phyloP scores from a whole-genome alignment of 2,113 vertebrate genomes.

The Cyanoramphus novaezelandiae region DNA sequence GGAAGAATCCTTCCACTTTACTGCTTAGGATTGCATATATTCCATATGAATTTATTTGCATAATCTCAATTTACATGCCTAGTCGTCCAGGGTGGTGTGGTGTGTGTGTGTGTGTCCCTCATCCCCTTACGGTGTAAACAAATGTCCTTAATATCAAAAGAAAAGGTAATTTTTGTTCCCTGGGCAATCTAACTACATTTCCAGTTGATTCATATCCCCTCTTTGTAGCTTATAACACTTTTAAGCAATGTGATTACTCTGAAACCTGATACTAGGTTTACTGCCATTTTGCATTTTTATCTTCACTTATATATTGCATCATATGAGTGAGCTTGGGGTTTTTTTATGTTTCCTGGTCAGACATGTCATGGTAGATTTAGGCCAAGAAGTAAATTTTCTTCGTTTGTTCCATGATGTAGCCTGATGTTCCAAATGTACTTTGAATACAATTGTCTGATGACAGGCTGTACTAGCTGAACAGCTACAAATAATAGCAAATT shows the following conservation, averaged over 20 bases:
- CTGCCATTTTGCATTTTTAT: background rate
- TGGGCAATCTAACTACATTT: accelerated
- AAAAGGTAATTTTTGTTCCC: background rate
- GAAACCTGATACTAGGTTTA: background rate
- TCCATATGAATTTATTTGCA: background rate
- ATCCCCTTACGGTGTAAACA: background rate
- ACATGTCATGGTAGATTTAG: background rate
- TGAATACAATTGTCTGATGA: background rate
- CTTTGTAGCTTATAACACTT: background rate
- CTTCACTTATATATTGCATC: background rate
- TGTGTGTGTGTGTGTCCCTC: background rate
- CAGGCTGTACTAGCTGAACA: background rate
- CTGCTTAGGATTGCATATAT: background rate
- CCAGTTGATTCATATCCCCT: background rate
- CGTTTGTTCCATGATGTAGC: accelerated
- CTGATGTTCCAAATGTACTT: background rate
- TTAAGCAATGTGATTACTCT: background rate
- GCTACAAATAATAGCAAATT: background rate
- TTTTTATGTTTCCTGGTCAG: background rate
- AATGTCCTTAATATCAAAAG: background rate
- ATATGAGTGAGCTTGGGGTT: background rate
- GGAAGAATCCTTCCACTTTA: background rate
- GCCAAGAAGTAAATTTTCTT: background rate
- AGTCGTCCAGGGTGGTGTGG: background rate
- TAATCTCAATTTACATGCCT: background rate